Evolutionary conservation across 2,888 invertebrate species (phyloP), one percentile per base, ranked within the genome.

Genomic region (Mamestra brassicae): DNA sequence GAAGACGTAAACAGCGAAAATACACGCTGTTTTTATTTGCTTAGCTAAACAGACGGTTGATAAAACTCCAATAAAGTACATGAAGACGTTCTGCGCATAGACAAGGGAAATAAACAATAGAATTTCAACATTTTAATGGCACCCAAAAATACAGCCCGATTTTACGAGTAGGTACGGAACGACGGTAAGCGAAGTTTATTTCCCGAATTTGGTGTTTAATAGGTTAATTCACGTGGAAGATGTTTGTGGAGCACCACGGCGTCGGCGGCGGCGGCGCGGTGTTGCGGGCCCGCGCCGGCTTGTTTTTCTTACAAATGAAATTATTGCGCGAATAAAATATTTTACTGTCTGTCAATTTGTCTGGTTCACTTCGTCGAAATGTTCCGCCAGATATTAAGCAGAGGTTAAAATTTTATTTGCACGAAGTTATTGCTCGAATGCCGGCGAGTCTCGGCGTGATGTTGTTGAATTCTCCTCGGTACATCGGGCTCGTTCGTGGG

Each of bases 261-360:
- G 52, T 15, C 66, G 81, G 62, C 76, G 75, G n/a, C 69, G 71
- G 74, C 52, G 80, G 42, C 54, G 71, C 64, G 60, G 66, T 26
- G 75, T 52, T 38, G 71, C 76, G 69, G 76, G 75, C 83, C 74
- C 80, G 81, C 84, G 52, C 86, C 89, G 88, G 87, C 89, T 94
- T 95, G 96, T 96, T 95, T 95, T 96, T 95, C 95, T 94, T 93
- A 90, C 93, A 95, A 96, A 96, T 95, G 92, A 95, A 96, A 95
- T 96, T 96, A 96, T 95, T 94, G 93, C 92, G 87, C 87, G 94
- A 92, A 94, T 96, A 96, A 96, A 96, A 96, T 96, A 96, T 96
- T 96, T 96, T 95, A 96, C 93, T 93, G 96, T 94, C 96, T 95
- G 96, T 96, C 96, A 95, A 96, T 96, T 96, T 94, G 91, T 89